phyloP scores from a whole-genome alignment of 2,113 vertebrate genomes.

The Lepisosteus osseus region DNA sequence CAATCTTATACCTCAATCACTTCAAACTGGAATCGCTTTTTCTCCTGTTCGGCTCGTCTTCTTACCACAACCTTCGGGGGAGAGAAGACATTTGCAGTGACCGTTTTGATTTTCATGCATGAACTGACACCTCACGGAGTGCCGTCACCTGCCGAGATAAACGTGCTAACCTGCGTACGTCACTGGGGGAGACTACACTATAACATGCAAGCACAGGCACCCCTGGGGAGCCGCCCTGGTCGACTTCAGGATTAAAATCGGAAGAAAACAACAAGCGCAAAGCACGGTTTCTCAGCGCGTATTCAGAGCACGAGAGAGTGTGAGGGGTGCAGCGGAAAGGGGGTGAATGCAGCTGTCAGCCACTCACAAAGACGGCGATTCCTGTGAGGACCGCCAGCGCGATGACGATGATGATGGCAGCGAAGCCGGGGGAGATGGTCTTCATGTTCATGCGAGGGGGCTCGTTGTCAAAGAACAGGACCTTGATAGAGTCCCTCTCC shows the following conservation, averaged over 20 bases:
- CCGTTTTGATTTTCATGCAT: no score
- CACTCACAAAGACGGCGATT: slow-evolving; percentile 23
- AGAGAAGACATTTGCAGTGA: no score
- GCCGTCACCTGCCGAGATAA: no score
- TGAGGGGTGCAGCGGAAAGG: background rate
- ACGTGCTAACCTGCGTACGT: no score
- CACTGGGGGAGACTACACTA: no score
- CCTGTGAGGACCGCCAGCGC: slow-evolving; percentile 31
- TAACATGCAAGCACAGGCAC: no score
- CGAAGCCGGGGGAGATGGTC: slow-evolving; percentile 33
- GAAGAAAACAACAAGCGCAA: background rate
- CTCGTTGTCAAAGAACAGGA: slow-evolving; percentile 48
- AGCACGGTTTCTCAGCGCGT: background rate
- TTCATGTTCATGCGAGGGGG: slow-evolving; percentile 38
- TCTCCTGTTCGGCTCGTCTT: slow-evolving; percentile 32
- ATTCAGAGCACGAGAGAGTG: background rate
- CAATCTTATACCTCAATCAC: slow-evolving; percentile 33
- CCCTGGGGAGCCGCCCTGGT: no score
- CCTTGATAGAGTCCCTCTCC: slow-evolving; percentile 29
- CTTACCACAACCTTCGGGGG: slow-evolving; percentile 31
- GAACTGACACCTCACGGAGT: no score
- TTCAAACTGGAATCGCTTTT: slow-evolving; percentile 37
- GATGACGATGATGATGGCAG: slow-evolving; percentile 41
- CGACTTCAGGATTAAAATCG: background rate
- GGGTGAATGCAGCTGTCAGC: background rate